Percentiles rank a stretch among this genome's conserved stretches.
These are phyloP conservation scores for Acipenser transmontanus DNA, from an alignment of 2,797 vertebrate genomes.

Conservation along the genomic window DNA sequence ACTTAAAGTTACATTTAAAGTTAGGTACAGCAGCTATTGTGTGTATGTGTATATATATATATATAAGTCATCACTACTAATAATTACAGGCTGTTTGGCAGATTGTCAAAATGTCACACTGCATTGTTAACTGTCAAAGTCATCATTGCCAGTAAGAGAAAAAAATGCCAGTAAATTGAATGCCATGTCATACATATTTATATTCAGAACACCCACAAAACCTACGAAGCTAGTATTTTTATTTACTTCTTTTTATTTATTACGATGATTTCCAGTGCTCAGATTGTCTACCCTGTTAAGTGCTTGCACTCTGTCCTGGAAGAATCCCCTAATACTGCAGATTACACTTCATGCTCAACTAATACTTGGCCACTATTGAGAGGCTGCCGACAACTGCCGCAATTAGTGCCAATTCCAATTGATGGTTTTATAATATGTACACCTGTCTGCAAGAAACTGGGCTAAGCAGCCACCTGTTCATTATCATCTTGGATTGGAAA, in stretches of 20 bases:
- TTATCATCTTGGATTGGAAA: too few species aligned
- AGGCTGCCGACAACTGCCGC: neutral
- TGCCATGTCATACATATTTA: conserved; percentile 19
- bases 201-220: conserved; percentile 6
- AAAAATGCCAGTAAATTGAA: conserved; percentile 11
- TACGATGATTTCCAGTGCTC: too few species aligned
- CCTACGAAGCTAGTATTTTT: neutral
- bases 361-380: neutral
- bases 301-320: too few species aligned
- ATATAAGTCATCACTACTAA: conserved; percentile 20
- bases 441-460: too few species aligned
- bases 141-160: neutral
- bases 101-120: conserved; percentile 12
- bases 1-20: too few species aligned
- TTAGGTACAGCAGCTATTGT: too few species aligned
- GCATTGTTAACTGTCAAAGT: conserved; percentile 6
- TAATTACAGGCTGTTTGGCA: neutral
- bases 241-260: neutral
- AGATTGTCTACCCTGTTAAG: too few species aligned
- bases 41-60: too few species aligned
- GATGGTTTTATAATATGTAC: neutral
- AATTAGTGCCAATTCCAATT: conserved; percentile 17
- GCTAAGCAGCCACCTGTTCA: too few species aligned
- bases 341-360: neutral
- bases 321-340: too few species aligned